Evolutionary conservation across 2,888 invertebrate species (phyloP).

Genomic region (Tinea semifulvella): DNA sequence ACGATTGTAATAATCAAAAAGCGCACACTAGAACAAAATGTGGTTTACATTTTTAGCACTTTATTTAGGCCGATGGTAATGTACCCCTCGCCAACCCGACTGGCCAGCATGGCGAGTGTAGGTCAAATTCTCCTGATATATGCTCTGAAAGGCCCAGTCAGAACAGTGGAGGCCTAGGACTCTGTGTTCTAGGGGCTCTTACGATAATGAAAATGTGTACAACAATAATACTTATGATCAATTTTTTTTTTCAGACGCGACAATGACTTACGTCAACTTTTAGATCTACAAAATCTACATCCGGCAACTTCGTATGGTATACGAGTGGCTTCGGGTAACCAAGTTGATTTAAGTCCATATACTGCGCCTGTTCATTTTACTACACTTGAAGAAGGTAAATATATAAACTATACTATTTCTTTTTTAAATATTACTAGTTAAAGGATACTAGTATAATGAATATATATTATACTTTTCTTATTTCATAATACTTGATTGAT

Average conservation of each 20-base stretch:
- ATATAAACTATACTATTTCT: too few relatives aligned
- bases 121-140: too few relatives aligned
- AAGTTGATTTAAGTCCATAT: conserved; percentile 51
- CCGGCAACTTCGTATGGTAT: conserved; percentile 52
- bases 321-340: conserved; percentile 52
- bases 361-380: conserved; percentile 53
- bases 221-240: background rate
- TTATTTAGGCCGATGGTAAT: too few relatives aligned
- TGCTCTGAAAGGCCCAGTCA: too few relatives aligned
- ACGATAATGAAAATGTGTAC: too few relatives aligned
- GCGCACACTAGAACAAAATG: too few relatives aligned
- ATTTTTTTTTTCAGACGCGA: conserved; percentile 34
- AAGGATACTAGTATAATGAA: background rate
- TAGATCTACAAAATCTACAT: conserved; percentile 44
- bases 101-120: too few relatives aligned
- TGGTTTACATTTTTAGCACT: too few relatives aligned
- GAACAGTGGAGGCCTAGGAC: too few relatives aligned
- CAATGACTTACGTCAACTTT: conserved; percentile 40
- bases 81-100: too few relatives aligned
- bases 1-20: too few relatives aligned
- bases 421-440: background rate
- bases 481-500: background rate
- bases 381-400: conserved; percentile 60
- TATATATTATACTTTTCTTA: background rate
- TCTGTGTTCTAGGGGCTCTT: too few relatives aligned